Conservation (phyloP, 1,140 invertebrate species). For the Euura lappo region DNA sequence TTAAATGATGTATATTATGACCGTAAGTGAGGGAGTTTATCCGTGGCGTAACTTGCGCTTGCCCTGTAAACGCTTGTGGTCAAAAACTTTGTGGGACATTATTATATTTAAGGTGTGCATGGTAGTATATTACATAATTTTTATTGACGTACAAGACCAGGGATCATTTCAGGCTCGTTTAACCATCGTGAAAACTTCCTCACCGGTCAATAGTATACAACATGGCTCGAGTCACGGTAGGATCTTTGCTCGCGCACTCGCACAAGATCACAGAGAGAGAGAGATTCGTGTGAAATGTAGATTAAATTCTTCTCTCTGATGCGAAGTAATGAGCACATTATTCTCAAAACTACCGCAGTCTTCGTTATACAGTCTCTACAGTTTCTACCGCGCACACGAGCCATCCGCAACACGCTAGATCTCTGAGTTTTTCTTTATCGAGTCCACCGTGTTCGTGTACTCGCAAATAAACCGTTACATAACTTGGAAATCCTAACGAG, state of each 20-base stretch:
- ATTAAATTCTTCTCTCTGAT: no score
- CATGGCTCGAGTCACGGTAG: neutral
- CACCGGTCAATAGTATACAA: slow-evolving; percentile 1
- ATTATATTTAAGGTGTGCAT: slow-evolving; percentile 3
- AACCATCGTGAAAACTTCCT: neutral
- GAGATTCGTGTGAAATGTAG: neutral
- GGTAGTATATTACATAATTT: neutral
- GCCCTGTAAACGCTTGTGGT: no score
- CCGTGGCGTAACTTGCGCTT: no score
- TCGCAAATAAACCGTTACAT: neutral
- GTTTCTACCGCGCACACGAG: neutral
- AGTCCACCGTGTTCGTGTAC: neutral
- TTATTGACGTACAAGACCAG: neutral
- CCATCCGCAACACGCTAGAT: slow-evolving; percentile 3
- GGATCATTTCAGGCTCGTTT: no score
- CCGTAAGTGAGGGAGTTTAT: neutral
- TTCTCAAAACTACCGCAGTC: no score
- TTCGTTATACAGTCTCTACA: no score
- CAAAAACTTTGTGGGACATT: no score
- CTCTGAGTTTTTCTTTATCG: neutral
- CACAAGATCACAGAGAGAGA: no score
- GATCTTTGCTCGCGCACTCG: neutral
- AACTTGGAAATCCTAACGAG: neutral
- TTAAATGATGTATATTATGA: slow-evolving; percentile 20
- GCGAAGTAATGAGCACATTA: no score